Evolutionary conservation across 2,113 vertebrate species (phyloP), one percentile per base, ranked within the genome.

Genomic region (Bagarius yarrelli): DNA sequence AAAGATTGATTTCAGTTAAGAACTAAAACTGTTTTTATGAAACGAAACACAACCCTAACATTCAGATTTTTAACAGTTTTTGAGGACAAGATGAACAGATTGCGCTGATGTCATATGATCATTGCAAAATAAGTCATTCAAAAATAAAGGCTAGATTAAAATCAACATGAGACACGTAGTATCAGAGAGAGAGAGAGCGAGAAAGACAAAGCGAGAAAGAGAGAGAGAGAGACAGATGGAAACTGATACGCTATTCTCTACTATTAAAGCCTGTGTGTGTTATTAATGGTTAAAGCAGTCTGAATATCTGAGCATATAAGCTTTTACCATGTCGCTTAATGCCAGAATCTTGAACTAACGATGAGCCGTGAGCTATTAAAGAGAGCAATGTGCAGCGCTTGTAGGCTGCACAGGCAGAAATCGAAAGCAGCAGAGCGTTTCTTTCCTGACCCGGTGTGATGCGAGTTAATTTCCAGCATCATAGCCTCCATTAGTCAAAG

Each of bases 271-370:
- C 64, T 84, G 76, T 32, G 61, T 75, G 61, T 82, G 80, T 74
- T 84, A 81, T 81, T 84, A 81, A 81, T 78, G 53, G 80, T 81
- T 81, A 84, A 81, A 81, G 80, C 80, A 79, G 80, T 69, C 60
- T 19, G 59, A 78, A 47, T 77, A 77, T 77, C 40, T 77, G 40
- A 63, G 75, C 12, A 21, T 63, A 25, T 52, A 63, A 78, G 76
- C 76, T 78, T 59, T 76, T 85, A 59, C 77, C 72, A 55, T 81
- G 69, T 75, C 44, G 69, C 80, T 81, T 81, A 82, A 82, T 85
- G 76, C 80, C 83, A 70, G 67, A 63, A 77, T 56, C 60, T 72
- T 36, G 16, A 81, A 27, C 60, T 78, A 81, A 75, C 57, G 40
- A 60, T 34, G 59, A 70, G 30, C 16, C 16, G 30, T 55, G 70